Percentiles rank a stretch among this genome's conserved stretches.
These are phyloP conservation scores for Apamea monoglypha DNA, from an alignment of 2,888 invertebrate species.

Conservation along the genomic window DNA sequence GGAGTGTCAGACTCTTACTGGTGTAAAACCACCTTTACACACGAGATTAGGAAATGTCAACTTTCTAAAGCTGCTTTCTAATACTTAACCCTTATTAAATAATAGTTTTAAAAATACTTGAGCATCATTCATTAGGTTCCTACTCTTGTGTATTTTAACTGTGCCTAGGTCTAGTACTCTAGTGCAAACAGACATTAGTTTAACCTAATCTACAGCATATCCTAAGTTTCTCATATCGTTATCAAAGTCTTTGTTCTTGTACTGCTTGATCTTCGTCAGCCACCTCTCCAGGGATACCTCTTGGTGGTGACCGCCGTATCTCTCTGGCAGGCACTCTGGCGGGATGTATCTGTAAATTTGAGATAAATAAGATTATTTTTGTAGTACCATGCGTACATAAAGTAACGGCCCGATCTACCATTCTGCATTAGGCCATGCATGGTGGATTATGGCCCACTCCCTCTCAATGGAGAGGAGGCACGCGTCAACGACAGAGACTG, in stretches of 20 bases:
- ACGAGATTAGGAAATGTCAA: background rate
- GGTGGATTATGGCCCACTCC: no score
- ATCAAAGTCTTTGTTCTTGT: constrained; percentile 84
- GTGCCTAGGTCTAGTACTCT: background rate
- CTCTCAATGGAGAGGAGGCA: no score
- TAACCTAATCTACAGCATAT: constrained; percentile 75
- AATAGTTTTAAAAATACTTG: background rate
- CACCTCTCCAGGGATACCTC: constrained; percentile 79
- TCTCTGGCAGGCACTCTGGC: constrained; percentile 83
- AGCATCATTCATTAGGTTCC: background rate
- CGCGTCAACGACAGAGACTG: no score
- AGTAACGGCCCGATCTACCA: no score
- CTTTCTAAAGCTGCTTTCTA: background rate
- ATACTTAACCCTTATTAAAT: background rate
- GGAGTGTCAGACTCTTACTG: no score
- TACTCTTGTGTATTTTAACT: background rate
- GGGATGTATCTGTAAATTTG: constrained; percentile 77
- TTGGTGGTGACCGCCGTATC: constrained; percentile 82
- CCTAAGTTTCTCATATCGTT: constrained; percentile 82
- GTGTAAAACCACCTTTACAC: background rate
- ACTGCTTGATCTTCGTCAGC: constrained; percentile 83
- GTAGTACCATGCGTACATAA: background rate
- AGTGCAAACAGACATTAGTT: background rate
- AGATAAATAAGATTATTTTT: background rate
- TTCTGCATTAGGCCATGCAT: background rate